Percentiles rank a stretch among this genome's conserved stretches.
Conservation (phyloP, 2,888 invertebrate species). For the Isoperla grammatica region DNA sequence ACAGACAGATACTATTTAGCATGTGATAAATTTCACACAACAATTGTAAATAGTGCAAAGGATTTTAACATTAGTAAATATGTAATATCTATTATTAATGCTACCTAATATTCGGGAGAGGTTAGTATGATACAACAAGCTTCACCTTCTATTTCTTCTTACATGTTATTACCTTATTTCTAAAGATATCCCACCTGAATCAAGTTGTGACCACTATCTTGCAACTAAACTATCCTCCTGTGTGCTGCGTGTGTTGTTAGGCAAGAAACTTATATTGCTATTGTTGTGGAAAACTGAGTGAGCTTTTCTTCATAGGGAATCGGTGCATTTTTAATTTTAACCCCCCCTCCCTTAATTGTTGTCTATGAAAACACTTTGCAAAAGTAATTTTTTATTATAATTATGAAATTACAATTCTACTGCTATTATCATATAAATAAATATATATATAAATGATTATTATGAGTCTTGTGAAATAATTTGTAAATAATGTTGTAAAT, state of each 20-base stretch:
- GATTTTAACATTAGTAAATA: constrained; percentile 9
- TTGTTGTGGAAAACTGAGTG: too few species aligned
- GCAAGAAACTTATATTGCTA: not conserved
- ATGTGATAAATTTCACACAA: constrained; percentile 13
- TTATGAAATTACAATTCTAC: constrained; percentile 28
- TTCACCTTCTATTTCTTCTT: not conserved
- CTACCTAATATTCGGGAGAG: constrained; percentile 4
- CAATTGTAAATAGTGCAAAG: constrained; percentile 20
- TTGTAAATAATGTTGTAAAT: constrained; percentile 31
- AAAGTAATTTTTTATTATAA: constrained; percentile 23
- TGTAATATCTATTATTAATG: constrained; percentile 8
- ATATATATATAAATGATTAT: constrained; percentile 28
- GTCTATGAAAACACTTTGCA: constrained; percentile 6
- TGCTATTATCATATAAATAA: constrained; percentile 24
- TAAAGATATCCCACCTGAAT: constrained; percentile 17
- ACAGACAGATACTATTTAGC: constrained; percentile 18
- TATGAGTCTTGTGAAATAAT: constrained; percentile 29
- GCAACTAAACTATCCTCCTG: not conserved
- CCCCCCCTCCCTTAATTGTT: constrained; percentile 14
- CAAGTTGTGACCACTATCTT: constrained; percentile 23
- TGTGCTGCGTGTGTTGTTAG: constrained; percentile 5
- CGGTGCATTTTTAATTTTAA: constrained; percentile 26
- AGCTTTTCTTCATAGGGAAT: constrained; percentile 24
- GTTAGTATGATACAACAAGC: not conserved
- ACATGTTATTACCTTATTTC: not conserved